These are phyloP conservation scores for Nebria brevicollis DNA, from an alignment of 2,888 invertebrate genomes.

Conservation along the genomic window DNA sequence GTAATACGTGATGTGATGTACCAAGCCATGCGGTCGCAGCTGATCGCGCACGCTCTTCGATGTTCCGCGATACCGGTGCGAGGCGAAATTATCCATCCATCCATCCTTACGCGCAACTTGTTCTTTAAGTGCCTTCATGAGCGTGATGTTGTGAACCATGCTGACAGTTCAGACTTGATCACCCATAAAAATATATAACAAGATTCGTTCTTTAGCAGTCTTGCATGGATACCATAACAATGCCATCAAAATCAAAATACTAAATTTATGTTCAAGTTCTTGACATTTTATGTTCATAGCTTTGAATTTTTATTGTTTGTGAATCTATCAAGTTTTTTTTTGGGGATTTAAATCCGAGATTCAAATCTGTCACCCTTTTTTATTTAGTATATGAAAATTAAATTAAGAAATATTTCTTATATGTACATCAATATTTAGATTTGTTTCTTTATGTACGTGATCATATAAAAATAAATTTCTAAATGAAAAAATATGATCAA, in stretches of 20 bases:
- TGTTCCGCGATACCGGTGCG: background rate
- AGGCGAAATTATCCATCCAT: background rate
- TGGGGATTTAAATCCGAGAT: too few relatives aligned
- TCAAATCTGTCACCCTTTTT: too few relatives aligned
- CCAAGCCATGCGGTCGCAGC: background rate
- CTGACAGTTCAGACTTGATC: background rate
- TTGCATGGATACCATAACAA: background rate
- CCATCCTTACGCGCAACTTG: background rate
- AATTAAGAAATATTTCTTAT: too few relatives aligned
- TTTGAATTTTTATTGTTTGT: background rate
- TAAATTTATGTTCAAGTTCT: background rate
- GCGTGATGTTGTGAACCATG: background rate
- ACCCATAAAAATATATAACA: background rate
- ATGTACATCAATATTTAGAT: too few relatives aligned
- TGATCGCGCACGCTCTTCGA: slow-evolving; percentile 12
- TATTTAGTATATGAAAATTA: too few relatives aligned
- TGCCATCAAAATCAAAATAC: background rate
- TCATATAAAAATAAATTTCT: background rate
- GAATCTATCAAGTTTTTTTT: background rate
- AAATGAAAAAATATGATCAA: background rate
- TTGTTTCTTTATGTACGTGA: background rate
- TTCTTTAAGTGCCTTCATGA: background rate
- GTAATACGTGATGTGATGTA: slow-evolving; percentile 13
- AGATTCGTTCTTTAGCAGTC: background rate
- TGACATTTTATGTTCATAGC: background rate